Evolutionary conservation across 30 jellyfish, hydroid and myxozoan genomes (phyloP), one percentile per base, ranked within the genome.

Genomic region (Chrysaora quinquecirrha): DNA sequence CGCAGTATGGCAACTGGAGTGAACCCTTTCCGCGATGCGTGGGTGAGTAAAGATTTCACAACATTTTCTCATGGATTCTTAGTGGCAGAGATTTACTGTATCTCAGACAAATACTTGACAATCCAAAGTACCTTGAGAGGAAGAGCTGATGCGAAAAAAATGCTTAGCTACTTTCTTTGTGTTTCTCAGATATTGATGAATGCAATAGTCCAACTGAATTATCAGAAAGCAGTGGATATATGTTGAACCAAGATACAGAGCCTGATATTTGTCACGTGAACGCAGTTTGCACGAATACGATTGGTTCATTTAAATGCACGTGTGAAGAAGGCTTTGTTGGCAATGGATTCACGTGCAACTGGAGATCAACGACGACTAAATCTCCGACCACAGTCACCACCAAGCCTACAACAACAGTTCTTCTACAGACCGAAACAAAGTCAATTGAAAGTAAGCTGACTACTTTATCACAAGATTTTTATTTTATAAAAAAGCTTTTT

Each of bases 271-370:
- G 99, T 50, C 96, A 84, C 77, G 89, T 64, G 83, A 87, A 94
- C 64, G 99, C 99, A 0, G 46, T 73, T 21, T 94, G 99, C 83
- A 65, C 90, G 54, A 94, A 94, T 60, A 87, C 97, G 35, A 25
- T 71, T 64, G 99, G 99, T 28, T 94, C 99, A 19, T 94, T 60
- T 43, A 83, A 73, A 48, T 94, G 99, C 76, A 58, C 74, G 0
- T 94, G 99, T 73, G 97, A 87, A 62, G 91, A 88, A 64, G 99
- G 99, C 54, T 88, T 66, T 64, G 69, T 62, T 10, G 96, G 96
- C 56, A 78, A 77, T 64, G 96, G 96, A 11, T 76, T 87, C 49
- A 52, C 79, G 22, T 87, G 96, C 78, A 70, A 30, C 33, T 87
- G 96, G 96, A 78, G 89, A 31, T 67, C 96, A 19, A 87, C 96